Percentiles rank a stretch among this genome's conserved stretches.
These are phyloP conservation scores for Aphaenogaster floridana DNA, from an alignment of 1,140 invertebrate species.

Conservation along the genomic window DNA sequence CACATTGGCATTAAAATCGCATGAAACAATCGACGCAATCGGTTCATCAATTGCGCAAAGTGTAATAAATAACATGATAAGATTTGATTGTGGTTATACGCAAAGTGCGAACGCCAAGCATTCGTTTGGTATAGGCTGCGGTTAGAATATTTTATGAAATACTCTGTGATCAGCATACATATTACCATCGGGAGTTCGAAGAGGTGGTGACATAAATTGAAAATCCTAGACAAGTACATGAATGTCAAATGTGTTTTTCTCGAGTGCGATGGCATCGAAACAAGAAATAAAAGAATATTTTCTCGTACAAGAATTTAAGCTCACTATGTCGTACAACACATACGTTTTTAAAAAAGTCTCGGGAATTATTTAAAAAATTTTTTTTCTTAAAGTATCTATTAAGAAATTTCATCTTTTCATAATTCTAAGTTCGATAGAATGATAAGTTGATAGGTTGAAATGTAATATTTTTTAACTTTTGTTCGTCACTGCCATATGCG, in stretches of 20 bases:
- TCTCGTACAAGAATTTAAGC: background rate
- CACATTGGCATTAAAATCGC: background rate
- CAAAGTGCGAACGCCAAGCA: background rate
- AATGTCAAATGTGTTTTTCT: constrained; percentile 25
- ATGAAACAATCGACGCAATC: constrained; percentile 18
- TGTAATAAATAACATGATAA: constrained; percentile 42
- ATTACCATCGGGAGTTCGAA: background rate
- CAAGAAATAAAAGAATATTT: background rate
- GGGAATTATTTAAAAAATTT: background rate
- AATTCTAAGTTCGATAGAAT: background rate
- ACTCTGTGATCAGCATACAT: constrained; percentile 38
- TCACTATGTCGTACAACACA: background rate
- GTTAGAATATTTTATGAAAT: constrained; percentile 58
- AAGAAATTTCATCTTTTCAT: background rate
- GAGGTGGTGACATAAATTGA: constrained; percentile 34
- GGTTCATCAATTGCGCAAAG: constrained; percentile 21
- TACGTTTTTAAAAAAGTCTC: background rate
- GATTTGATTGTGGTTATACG: constrained; percentile 17
- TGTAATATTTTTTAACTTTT: background rate
- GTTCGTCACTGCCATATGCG: background rate
- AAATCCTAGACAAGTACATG: constrained; percentile 10
- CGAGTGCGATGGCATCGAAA: background rate
- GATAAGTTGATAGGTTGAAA: background rate
- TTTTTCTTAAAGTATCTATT: background rate
- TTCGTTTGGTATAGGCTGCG: constrained; percentile 24